phyloP scores from a whole-genome alignment of 2,113 vertebrate species.

The Oplegnathus fasciatus region DNA sequence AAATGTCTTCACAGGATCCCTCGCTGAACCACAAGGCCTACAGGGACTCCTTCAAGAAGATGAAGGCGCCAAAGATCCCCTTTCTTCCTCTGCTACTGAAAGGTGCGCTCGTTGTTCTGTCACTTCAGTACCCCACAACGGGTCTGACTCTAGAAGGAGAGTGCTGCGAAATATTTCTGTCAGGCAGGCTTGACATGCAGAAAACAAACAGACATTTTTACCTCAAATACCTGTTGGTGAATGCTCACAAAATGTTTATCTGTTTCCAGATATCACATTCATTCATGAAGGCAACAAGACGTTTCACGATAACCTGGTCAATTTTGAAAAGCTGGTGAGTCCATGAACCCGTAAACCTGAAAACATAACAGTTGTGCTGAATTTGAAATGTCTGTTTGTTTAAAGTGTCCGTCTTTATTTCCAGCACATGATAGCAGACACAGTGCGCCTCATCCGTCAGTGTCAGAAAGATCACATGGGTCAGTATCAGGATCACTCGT shows the following conservation, averaged over 20 bases:
- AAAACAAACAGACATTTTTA: background rate
- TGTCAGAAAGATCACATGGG: conserved; percentile 94
- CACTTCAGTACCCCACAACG: background rate
- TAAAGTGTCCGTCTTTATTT: conserved; percentile 20
- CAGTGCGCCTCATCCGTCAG: conserved; percentile 91
- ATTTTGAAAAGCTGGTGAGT: conserved; percentile 98
- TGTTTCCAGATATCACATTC: conserved; percentile 92
- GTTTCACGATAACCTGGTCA: conserved; percentile 97
- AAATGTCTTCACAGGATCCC: conserved; percentile 91
- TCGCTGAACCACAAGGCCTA: conserved; percentile 99
- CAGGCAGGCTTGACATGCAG: background rate
- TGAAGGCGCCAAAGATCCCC: conserved; percentile 98
- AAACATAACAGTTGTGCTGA: background rate
- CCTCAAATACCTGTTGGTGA: background rate
- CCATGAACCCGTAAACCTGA: background rate
- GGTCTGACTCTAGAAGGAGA: background rate
- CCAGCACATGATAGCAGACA: conserved; percentile 97
- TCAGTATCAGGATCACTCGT: conserved; percentile 68
- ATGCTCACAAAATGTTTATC: conserved; percentile 1
- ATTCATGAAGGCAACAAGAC: conserved; percentile 99
- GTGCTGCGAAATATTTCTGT: background rate
- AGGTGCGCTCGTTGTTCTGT: conserved; percentile 84
- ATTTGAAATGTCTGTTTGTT: background rate
- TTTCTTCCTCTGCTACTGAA: conserved; percentile 98
- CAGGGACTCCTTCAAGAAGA: conserved; percentile 97